Evolutionary conservation across 2,888 invertebrate genomes (phyloP).

Genomic region (Ligdia adustata): DNA sequence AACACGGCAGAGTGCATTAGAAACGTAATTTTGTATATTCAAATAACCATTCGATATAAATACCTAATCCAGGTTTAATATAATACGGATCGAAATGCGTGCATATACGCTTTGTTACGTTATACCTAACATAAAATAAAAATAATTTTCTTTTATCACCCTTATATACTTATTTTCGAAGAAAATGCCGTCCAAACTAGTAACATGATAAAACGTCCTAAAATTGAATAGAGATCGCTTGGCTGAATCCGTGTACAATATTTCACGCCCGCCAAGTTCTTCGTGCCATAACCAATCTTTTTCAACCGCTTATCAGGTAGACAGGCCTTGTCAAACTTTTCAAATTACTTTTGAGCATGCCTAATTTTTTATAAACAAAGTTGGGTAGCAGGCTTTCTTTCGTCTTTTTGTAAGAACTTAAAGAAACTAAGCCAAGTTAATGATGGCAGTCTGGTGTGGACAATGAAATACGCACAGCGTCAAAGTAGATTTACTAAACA

Average conservation of each 20-base stretch:
- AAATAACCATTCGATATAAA: no score
- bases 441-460: no score
- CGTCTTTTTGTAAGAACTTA: slow-evolving; percentile 21
- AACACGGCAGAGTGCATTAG: no score
- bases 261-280: slow-evolving; percentile 66
- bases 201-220: slow-evolving; percentile 39
- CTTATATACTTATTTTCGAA: not conserved
- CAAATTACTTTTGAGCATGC: slow-evolving; percentile 65
- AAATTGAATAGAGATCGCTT: slow-evolving; percentile 51
- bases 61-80: no score
- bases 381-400: slow-evolving; percentile 33
- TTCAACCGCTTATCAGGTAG: slow-evolving; percentile 70
- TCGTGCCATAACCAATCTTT: slow-evolving; percentile 67
- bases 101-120: not conserved
- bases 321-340: slow-evolving; percentile 70
- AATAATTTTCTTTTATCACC: no score
- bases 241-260: slow-evolving; percentile 58
- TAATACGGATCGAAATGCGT: no score
- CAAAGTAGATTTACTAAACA: no score
- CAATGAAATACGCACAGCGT: no score
- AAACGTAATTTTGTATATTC: no score
- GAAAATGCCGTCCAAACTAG: slow-evolving; percentile 15
- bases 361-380: slow-evolving; percentile 48
- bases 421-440: slow-evolving; percentile 2
- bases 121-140: no score